These are phyloP conservation scores for Dilophus febrilis DNA, from an alignment of 2,888 invertebrate species.

Conservation along the genomic window DNA sequence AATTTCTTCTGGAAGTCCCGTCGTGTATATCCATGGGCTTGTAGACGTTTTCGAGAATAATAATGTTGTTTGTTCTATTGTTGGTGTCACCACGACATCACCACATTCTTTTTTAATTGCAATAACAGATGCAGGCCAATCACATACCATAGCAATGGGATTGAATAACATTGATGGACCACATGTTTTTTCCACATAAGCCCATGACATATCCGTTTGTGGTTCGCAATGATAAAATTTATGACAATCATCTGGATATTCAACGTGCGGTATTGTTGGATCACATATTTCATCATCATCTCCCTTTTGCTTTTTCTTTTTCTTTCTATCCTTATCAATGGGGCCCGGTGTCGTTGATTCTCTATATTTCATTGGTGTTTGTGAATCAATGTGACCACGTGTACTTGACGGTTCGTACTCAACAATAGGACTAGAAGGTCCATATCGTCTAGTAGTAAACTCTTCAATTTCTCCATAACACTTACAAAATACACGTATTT, in stretches of 20 bases:
- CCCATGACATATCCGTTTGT: slow-evolving; percentile 25
- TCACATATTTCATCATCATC: too few species aligned
- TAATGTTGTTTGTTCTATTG: neutral
- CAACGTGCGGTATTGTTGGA: slow-evolving; percentile 35
- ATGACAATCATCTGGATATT: slow-evolving; percentile 47
- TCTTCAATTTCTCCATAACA: slow-evolving; percentile 27
- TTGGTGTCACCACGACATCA: too few species aligned
- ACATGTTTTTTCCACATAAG: slow-evolving; percentile 46
- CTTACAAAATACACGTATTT: slow-evolving; percentile 57
- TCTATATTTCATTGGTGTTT: too few species aligned
- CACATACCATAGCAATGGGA: slow-evolving; percentile 42
- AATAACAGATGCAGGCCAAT: slow-evolving; percentile 42
- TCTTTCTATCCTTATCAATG: neutral
- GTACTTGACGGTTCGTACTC: neutral
- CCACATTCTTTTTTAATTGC: slow-evolving; percentile 42
- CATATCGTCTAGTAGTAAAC: neutral
- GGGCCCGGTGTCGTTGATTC: neutral
- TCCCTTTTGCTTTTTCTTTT: neutral
- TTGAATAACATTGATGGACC: slow-evolving; percentile 48
- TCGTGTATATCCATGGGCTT: too few species aligned
- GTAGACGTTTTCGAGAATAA: too few species aligned
- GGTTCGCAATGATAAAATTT: slow-evolving; percentile 52
- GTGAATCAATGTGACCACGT: too few species aligned
- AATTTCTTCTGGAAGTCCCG: too few species aligned
- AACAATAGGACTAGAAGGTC: neutral